Percentiles rank a stretch among this genome's conserved stretches.
Evolutionary conservation across 2,797 vertebrate species (phyloP).

Genomic region (Eurystomus glaucurus): DNA sequence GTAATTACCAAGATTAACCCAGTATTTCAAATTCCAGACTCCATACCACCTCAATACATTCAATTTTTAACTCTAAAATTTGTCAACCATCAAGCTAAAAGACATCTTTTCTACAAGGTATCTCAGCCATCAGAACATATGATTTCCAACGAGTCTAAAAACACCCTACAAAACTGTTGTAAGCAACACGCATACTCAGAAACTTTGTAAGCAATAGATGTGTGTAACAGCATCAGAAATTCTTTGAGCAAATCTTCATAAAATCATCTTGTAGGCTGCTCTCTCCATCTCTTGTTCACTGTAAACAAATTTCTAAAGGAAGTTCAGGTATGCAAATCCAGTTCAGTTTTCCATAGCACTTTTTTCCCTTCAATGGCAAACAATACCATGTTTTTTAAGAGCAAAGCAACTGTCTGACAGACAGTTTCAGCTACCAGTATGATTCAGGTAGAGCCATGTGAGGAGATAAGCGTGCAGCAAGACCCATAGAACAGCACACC

Average conservation of each 20-base stretch:
- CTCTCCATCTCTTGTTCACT: background rate
- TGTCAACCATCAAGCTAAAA: background rate
- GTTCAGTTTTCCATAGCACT: background rate
- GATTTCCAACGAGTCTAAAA: background rate
- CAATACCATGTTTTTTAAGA: background rate
- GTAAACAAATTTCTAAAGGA: background rate
- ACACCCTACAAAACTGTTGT: background rate
- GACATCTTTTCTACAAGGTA: background rate
- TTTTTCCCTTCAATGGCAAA: background rate
- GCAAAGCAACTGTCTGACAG: background rate
- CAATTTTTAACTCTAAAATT: background rate
- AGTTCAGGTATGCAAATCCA: accelerated
- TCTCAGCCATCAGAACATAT: background rate
- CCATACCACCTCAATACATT: background rate
- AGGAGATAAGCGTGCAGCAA: accelerated
- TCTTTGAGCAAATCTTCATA: background rate
- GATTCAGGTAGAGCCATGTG: accelerated
- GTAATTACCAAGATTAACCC: background rate
- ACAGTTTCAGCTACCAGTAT: background rate
- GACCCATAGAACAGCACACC: background rate
- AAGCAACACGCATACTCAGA: accelerated
- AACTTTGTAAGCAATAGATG: background rate
- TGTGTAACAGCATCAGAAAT: background rate
- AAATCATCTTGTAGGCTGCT: background rate
- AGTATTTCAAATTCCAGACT: background rate